These are phyloP conservation scores for Rhagium mordax DNA, from an alignment of 2,888 invertebrate species.

Conservation along the genomic window DNA sequence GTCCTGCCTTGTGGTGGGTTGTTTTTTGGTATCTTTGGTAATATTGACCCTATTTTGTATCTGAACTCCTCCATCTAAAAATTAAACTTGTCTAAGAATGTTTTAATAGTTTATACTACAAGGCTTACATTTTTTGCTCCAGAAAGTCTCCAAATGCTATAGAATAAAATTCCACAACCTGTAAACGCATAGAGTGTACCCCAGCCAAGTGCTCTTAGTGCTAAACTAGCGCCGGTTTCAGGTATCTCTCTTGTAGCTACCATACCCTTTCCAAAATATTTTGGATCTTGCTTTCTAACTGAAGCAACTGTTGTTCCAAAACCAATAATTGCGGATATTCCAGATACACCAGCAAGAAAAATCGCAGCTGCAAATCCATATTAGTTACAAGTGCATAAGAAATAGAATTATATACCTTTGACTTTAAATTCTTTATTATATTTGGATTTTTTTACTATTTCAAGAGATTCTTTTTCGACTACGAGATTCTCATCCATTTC, in stretches of 20 bases:
- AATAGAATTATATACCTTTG: conserved; percentile 44
- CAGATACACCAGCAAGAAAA: conserved; percentile 82
- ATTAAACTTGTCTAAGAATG: conserved; percentile 27
- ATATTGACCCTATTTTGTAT: conserved; percentile 81
- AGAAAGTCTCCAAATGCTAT: conserved; percentile 89
- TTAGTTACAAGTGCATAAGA: not conserved
- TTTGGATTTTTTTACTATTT: conserved; percentile 16
- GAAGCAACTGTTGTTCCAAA: conserved; percentile 85
- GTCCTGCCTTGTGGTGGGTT: conserved; percentile 86
- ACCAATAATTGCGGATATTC: conserved; percentile 85
- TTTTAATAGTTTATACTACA: not conserved
- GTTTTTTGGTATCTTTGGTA: conserved; percentile 86
- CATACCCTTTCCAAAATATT: conserved; percentile 83
- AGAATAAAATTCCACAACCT: conserved; percentile 87
- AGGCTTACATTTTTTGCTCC: conserved; percentile 86
- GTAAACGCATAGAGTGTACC: conserved; percentile 90
- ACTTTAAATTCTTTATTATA: conserved; percentile 47
- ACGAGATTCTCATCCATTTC: conserved; percentile 23
- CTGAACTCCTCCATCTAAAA: conserved; percentile 87
- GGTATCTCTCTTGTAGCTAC: conserved; percentile 75
- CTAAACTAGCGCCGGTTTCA: conserved; percentile 85
- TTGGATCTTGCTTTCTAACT: conserved; percentile 85
- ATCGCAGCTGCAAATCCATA: conserved; percentile 75
- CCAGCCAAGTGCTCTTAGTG: conserved; percentile 89
- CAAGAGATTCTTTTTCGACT: not conserved